These are phyloP conservation scores for Eueides isabella DNA, from an alignment of 1,140 invertebrate genomes.

Conservation along the genomic window DNA sequence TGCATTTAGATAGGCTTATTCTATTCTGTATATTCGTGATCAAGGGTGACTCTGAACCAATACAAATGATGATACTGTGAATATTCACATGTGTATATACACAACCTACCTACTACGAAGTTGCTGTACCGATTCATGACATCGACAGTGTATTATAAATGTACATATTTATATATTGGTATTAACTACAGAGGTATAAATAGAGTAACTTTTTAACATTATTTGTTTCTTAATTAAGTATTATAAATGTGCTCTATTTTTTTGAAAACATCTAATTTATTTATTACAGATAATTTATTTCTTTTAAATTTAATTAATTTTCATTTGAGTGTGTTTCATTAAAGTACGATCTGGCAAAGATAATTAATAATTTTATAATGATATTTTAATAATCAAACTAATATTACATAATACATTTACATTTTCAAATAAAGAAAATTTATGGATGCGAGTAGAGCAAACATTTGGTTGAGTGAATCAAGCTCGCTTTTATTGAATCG, in stretches of 20 bases:
- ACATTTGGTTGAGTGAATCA: slow-evolving; percentile 11
- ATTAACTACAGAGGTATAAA: no score
- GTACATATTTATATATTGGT: not conserved
- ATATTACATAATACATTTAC: not conserved
- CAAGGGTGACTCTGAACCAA: slow-evolving; percentile 17
- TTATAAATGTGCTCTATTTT: no score
- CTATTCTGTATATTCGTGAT: slow-evolving; percentile 21
- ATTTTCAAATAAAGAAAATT: not conserved
- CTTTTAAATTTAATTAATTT: no score
- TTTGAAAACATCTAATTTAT: no score
- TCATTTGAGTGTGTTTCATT: no score
- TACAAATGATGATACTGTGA: slow-evolving; percentile 27
- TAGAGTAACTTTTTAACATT: no score
- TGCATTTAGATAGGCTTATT: slow-evolving; percentile 38
- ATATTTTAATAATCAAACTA: not conserved
- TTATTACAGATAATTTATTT: no score
- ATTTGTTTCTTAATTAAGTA: no score
- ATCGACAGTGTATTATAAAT: not conserved
- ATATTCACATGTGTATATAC: slow-evolving; percentile 10
- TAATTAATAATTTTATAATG: not conserved
- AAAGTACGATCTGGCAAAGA: no score
- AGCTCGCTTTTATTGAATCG: not conserved
- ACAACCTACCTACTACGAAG: not conserved
- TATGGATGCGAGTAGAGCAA: not conserved
- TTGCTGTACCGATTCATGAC: not conserved